Evolutionary conservation across 2,113 vertebrate species (phyloP).

Genomic region (Boulengeromyrus knoepffleri): DNA sequence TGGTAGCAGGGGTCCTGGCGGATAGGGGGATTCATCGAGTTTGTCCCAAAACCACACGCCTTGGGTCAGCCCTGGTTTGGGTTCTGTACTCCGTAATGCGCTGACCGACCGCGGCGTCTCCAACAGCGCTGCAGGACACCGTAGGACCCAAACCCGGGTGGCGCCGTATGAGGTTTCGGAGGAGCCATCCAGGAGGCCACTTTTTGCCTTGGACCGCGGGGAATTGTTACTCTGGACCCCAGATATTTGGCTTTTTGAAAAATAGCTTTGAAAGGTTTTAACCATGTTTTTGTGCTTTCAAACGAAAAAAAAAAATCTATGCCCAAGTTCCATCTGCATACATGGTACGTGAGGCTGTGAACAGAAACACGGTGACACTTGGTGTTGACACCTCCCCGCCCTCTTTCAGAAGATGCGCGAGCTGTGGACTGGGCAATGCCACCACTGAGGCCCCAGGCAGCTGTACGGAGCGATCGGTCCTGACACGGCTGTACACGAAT

Average conservation of each 20-base stretch:
- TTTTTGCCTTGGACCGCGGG: slow-evolving; percentile 28
- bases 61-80: background rate
- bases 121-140: background rate
- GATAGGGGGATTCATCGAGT: background rate
- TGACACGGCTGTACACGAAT: slow-evolving; percentile 93
- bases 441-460: slow-evolving; percentile 69
- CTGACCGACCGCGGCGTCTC: background rate
- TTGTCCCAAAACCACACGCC: slow-evolving; percentile 8
- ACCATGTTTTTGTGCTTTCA: slow-evolving; percentile 19
- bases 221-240: slow-evolving; percentile 29
- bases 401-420: slow-evolving; percentile 75
- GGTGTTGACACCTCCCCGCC: slow-evolving; percentile 11
- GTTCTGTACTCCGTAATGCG: slow-evolving; percentile 7
- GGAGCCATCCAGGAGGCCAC: slow-evolving; percentile 20
- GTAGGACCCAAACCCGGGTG: slow-evolving; percentile 18
- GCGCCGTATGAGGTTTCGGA: slow-evolving; percentile 23
- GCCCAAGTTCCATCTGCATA: background rate
- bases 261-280: slow-evolving; percentile 31
- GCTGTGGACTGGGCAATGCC: slow-evolving; percentile 72
- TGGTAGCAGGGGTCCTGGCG: background rate
- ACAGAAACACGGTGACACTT: background rate
- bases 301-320: background rate
- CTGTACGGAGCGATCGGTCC: slow-evolving; percentile 67
- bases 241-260: slow-evolving; percentile 25
- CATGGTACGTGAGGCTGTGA: background rate